Evolutionary conservation across 2,113 vertebrate genomes (phyloP).

Genomic region (Ammodramus savannarum): DNA sequence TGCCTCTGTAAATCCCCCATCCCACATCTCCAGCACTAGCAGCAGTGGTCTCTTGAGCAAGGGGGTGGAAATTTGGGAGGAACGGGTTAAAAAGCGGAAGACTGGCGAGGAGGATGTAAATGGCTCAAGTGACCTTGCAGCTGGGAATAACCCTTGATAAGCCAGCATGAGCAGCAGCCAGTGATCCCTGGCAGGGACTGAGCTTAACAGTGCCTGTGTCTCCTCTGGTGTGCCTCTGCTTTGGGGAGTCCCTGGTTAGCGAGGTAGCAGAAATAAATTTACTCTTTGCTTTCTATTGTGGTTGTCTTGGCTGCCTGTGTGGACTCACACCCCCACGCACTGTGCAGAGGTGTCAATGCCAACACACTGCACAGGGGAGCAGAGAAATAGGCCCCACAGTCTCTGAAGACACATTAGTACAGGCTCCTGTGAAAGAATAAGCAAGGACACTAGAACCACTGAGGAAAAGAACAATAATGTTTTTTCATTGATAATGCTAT

Average conservation of each 20-base stretch:
- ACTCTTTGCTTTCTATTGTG: not conserved
- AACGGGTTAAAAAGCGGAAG: not conserved
- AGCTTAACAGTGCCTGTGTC: not conserved
- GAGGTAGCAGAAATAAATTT: not conserved
- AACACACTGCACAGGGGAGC: not conserved
- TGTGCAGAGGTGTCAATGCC: conserved; percentile 8
- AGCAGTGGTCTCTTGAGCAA: not conserved
- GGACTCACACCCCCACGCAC: not conserved
- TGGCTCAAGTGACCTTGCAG: not conserved
- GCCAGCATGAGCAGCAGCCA: not conserved
- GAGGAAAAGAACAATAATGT: conserved; percentile 58
- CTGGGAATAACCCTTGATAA: not conserved
- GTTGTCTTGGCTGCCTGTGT: not conserved
- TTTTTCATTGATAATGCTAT: conserved; percentile 68
- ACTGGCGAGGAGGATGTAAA: not conserved
- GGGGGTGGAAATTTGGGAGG: not conserved
- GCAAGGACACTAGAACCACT: conserved; percentile 38
- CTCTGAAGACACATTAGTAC: not conserved
- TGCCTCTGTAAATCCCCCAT: not conserved
- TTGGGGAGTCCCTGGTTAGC: rapidly evolving
- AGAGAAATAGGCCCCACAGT: not conserved
- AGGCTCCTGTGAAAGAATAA: conserved; percentile 2
- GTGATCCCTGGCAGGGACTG: not conserved
- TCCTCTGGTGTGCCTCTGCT: not conserved
- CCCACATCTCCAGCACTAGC: not conserved